phyloP scores from a whole-genome alignment of 2,888 invertebrate genomes.

The Erpobdella octoculata region DNA sequence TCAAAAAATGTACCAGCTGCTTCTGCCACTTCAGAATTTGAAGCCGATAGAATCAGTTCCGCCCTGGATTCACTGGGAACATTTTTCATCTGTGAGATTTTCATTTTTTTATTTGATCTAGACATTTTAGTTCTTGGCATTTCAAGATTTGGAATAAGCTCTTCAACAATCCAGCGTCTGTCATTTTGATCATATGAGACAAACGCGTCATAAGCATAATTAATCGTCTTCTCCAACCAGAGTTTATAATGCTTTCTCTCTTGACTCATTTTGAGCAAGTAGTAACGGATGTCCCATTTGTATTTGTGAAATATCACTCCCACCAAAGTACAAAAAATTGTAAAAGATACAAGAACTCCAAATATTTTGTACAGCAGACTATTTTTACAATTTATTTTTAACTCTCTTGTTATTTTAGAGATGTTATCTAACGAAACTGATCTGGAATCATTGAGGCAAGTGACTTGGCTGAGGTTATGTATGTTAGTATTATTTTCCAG shows the following conservation, averaged over 20 bases:
- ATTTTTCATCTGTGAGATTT: not conserved
- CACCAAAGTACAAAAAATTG: not conserved
- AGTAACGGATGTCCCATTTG: slow-evolving; percentile 25
- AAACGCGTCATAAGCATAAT: slow-evolving; percentile 15
- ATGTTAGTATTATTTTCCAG: not conserved
- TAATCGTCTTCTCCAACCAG: not conserved
- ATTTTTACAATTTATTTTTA: not conserved
- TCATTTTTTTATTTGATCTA: not conserved
- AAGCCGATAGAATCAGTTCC: not conserved
- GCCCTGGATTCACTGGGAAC: not conserved
- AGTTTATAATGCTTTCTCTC: not conserved
- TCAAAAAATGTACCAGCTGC: too few species aligned
- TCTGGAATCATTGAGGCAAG: not conserved
- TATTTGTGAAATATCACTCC: not conserved
- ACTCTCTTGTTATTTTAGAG: not conserved
- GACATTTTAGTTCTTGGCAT: not conserved
- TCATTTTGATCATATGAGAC: slow-evolving; percentile 18
- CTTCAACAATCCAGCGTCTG: not conserved
- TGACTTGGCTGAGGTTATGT: not conserved
- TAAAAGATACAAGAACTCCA: not conserved
- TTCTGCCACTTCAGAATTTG: not conserved
- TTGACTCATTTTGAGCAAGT: not conserved
- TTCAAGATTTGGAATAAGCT: slow-evolving; percentile 24
- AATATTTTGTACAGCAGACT: not conserved
- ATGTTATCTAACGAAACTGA: not conserved